Conservation (phyloP, 2,113 vertebrate genomes). For the Tichodroma muraria region DNA sequence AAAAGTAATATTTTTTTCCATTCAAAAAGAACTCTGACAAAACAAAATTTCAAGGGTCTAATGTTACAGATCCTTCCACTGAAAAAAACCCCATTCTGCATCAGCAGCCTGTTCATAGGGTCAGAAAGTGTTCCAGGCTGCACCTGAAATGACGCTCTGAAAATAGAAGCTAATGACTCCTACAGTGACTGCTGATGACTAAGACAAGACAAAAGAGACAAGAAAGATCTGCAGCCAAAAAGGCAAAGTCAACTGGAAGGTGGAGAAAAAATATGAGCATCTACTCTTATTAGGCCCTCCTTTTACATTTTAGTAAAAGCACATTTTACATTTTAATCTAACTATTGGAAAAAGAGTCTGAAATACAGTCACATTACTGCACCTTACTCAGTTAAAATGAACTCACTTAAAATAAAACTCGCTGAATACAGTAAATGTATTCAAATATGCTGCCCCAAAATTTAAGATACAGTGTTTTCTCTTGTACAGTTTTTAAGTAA, state of each 20-base stretch:
- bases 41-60: neutral
- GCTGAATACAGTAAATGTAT: neutral
- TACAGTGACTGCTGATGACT: neutral
- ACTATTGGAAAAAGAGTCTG: neutral
- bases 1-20: neutral
- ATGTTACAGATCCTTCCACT: neutral
- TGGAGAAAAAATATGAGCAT: neutral
- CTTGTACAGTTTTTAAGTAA: neutral
- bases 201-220: neutral
- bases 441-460: neutral
- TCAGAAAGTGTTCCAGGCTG: neutral
- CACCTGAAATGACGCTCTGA: neutral
- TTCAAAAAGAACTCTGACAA: neutral
- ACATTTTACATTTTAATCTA: neutral
- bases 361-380: neutral
- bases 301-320: neutral
- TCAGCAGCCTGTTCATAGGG: neutral
- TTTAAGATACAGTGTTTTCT: neutral
- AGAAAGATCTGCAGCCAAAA: neutral
- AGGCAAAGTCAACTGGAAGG: neutral
- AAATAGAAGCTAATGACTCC: neutral
- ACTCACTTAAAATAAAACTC: neutral
- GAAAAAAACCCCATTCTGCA: neutral
- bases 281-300: neutral
- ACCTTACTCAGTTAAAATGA: neutral